These are phyloP conservation scores for Epinephelus moara DNA, from an alignment of 2,113 vertebrate species.

Conservation along the genomic window DNA sequence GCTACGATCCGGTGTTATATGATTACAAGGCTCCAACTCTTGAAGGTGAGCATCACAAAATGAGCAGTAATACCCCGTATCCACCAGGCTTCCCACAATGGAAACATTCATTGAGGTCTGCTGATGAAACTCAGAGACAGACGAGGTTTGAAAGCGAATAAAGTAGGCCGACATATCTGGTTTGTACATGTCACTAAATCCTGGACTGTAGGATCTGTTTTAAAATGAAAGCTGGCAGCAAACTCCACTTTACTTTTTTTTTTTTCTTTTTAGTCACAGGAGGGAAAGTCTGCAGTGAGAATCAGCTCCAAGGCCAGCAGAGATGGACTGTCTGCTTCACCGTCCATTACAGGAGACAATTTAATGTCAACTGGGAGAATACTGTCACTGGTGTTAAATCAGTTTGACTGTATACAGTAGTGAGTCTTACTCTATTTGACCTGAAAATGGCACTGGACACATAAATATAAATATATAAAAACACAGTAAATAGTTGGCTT, in stretches of 20 bases:
- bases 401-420: too few species aligned
- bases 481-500: too few species aligned
- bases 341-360: constrained; percentile 21
- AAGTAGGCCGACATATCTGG: constrained; percentile 8
- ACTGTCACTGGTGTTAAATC: too few species aligned
- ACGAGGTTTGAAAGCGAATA: not conserved
- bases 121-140: constrained; percentile 39
- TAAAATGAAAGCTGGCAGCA: constrained; percentile 36
- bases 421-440: too few species aligned
- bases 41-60: constrained; percentile 35
- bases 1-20: not conserved
- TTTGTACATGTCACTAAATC: constrained; percentile 27
- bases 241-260: constrained; percentile 11
- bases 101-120: constrained; percentile 16
- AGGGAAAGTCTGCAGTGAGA: not conserved
- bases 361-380: not conserved
- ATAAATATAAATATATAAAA: too few species aligned
- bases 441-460: too few species aligned
- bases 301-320: constrained; percentile 25
- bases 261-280: not conserved
- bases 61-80: constrained; percentile 16
- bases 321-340: constrained; percentile 24
- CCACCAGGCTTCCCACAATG: constrained; percentile 3
- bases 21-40: constrained; percentile 34
- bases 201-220: constrained; percentile 27